Evolutionary conservation across 2,797 vertebrate species (phyloP).

Genomic region (Manis pentadactyla): DNA sequence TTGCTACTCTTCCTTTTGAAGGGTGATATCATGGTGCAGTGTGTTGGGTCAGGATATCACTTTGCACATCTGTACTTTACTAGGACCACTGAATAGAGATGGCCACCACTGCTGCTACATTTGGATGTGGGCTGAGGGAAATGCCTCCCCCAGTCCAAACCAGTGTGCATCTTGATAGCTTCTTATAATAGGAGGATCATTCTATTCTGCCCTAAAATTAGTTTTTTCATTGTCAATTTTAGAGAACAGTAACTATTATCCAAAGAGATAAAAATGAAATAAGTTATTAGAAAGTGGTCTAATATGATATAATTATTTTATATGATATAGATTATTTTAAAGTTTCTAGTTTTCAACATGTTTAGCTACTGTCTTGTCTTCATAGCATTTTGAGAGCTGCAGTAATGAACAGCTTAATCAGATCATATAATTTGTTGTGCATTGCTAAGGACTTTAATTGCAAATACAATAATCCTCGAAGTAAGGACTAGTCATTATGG

Average conservation of each 20-base stretch:
- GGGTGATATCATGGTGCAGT: background rate
- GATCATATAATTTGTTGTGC: slow-evolving; percentile 77
- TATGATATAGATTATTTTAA: slow-evolving; percentile 47
- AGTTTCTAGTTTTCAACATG: slow-evolving; percentile 63
- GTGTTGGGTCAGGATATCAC: background rate
- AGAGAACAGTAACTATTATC: background rate
- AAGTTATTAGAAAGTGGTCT: slow-evolving; percentile 63
- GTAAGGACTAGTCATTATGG: slow-evolving; percentile 72
- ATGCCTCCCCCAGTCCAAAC: background rate
- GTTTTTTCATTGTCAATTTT: background rate
- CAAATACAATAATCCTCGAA: slow-evolving; percentile 83
- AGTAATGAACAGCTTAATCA: slow-evolving; percentile 81
- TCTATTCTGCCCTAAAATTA: background rate
- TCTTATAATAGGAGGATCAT: background rate
- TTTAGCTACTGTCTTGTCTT: slow-evolving; percentile 64
- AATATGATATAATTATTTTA: slow-evolving; percentile 65
- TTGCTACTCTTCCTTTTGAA: slow-evolving; percentile 59
- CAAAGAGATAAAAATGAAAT: slow-evolving; percentile 71
- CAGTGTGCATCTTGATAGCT: background rate
- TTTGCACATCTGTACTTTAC: background rate
- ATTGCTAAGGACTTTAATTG: slow-evolving; percentile 76
- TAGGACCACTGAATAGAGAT: background rate
- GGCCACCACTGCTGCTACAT: background rate
- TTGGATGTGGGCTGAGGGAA: background rate
- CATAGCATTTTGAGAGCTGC: slow-evolving; percentile 78